Evolutionary conservation across 2,888 invertebrate species (phyloP), one percentile per base, ranked within the genome.

Genomic region (Drosophila helvetica): DNA sequence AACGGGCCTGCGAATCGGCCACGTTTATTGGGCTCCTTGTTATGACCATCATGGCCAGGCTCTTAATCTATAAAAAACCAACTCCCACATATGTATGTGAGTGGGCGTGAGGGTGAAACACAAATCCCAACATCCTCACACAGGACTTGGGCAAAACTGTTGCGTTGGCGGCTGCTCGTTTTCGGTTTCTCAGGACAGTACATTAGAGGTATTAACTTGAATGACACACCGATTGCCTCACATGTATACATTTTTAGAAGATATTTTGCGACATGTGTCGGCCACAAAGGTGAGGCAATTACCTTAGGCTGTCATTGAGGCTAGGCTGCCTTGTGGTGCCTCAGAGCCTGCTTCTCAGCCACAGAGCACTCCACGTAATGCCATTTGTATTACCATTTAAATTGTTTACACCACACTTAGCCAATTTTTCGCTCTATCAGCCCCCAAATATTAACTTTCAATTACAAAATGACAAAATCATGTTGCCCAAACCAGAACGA

Each of bases 1-100:
- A n/a, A n/a, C n/a, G n/a, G n/a, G n/a, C n/a, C n/a, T n/a, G n/a
- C n/a, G n/a, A n/a, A n/a, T n/a, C n/a, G 67, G 54, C 86, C 78
- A 38, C 38, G 38, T 79, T 81, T 86, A 85, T 77, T 67, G 80
- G 67, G 65, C 75, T 56, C 45, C 71, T 46, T 79, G 75, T 75
- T 82, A 75, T 79, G 83, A 80, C 72, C 81, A 71, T 80, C 80
- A 76, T 80, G 86, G 74, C 74, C 78, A 42, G 47, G 76, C 60
- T 80, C 73, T 80, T 88, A 86, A 84, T 84, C 88, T 84, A 86
- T 84, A 86, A 83, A 80, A 77, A 82, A 83, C 61, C 62, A 38
- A 68, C 61, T 59, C 45, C 53, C 57, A 55, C 55, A 66, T 52
- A 63, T 70, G 62, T 12, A 17, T 27, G 46, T 19, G 38, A 59